Evolutionary conservation across 2,888 invertebrate genomes (phyloP), one percentile per base, ranked within the genome.

Genomic region (Parelbella ahira): DNA sequence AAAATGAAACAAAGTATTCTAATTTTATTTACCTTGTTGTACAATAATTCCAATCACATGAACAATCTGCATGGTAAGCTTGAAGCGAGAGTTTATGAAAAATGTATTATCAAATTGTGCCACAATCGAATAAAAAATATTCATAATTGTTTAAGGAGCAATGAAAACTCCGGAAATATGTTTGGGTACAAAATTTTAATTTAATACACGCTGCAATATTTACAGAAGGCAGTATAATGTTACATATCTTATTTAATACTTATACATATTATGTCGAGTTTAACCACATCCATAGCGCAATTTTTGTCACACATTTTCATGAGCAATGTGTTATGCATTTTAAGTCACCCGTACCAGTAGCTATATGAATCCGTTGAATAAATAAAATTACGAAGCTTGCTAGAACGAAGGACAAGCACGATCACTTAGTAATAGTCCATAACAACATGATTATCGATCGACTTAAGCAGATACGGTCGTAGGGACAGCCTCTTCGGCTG

Each of bases 401-500:
- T n/a, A n/a, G n/a, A n/a, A n/a, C n/a, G n/a, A n/a, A n/a, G n/a
- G n/a, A n/a, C n/a, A n/a, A n/a, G n/a, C n/a, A n/a, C n/a, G n/a
- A n/a, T n/a, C n/a, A n/a, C n/a, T n/a, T n/a, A n/a, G n/a, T n/a
- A n/a, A n/a, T n/a, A n/a, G n/a, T n/a, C n/a, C n/a, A n/a, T n/a
- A n/a, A n/a, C n/a, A n/a, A n/a, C n/a, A n/a, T n/a, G n/a, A n/a
- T n/a, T n/a, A n/a, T n/a, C n/a, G n/a, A n/a, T n/a, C n/a, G n/a
- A n/a, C n/a, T n/a, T 48, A 53, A 32, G 51, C 45, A 27, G 50
- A 37, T 28, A 51, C 7, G 4, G 56, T 58, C 28, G 57, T 47
- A 13, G 47, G 33, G 25, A 39, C 46, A 28, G 45, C 48, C 45
- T 51, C 53, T 41, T 48, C 46, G 12, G 12, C 1, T n/a, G 41